Evolutionary conservation across 2,888 invertebrate species (phyloP), one percentile per base, ranked within the genome.

Genomic region (Vanessa cardui): DNA sequence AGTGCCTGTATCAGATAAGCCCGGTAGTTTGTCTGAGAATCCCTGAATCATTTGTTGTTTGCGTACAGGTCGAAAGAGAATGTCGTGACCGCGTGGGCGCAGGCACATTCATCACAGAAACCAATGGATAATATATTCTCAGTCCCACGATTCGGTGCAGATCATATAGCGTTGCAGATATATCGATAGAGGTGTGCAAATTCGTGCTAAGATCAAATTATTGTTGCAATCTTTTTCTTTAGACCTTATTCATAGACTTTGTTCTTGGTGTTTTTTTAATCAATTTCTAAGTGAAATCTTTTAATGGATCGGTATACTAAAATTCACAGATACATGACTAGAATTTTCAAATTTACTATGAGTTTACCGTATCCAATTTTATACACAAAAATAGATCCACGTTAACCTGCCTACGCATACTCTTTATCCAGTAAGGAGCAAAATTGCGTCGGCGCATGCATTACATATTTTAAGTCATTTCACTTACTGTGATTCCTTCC

Each of bases 1-100:
- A 79, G 83, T 78, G 82, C 78, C 81, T 88, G 88, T 84, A 90
- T 90, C 91, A 84, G 92, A 92, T 92, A 91, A 90, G 83, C 83
- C 85, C 83, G 82, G 89, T 86, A 89, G 89, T 90, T 91, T 89
- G 90, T 90, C 87, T 81, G 79, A 76, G 83, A 84, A 84, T 82
- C 82, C 80, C 81, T 76, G 81, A 79, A 86, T 85, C 88, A 88
- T 89, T 88, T 88, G 87, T 90, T 86, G 85, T 84, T 82, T 82
- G 79, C 78, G 80, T 80, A 81, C 78, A 78, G 78, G 80, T 78
- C 76, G 77, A 74, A 64, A 72, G 74, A 69, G 73, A 74, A 72
- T 73, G 80, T 88, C 88, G 88, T 87, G 90, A 88, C 86, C 81
- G 87, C 83, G 91, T 90, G 80, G 91, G 90, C 81, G 86, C 77